phyloP scores from a whole-genome alignment of 2,113 vertebrate genomes.

The Gymnogyps californianus region DNA sequence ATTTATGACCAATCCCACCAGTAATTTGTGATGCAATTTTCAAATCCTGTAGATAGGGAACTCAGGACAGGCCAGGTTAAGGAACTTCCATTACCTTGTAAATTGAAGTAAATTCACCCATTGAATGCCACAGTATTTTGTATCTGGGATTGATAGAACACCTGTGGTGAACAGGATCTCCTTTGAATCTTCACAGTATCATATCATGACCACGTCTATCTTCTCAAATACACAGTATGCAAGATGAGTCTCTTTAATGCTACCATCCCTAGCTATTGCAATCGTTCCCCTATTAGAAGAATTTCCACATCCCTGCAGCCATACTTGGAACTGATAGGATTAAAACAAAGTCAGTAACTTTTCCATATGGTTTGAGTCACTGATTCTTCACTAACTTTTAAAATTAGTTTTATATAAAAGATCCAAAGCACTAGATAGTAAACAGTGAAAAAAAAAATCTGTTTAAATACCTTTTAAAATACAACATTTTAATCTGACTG shows the following conservation, averaged over 20 bases:
- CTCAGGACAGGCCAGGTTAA: neutral
- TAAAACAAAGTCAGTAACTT: neutral
- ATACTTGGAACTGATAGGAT: neutral
- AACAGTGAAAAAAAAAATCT: neutral
- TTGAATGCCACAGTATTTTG: neutral
- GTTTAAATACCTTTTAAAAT: neutral
- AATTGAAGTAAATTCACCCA: neutral
- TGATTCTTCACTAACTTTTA: neutral
- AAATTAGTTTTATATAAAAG: neutral
- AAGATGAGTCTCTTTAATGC: neutral
- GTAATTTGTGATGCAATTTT: neutral
- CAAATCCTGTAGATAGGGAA: neutral
- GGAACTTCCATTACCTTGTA: neutral
- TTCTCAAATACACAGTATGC: neutral
- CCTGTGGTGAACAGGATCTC: neutral
- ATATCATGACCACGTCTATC: fast-evolving
- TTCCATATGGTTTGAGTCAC: neutral
- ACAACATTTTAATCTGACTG: neutral
- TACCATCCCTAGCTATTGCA: neutral
- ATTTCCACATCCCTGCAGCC: neutral
- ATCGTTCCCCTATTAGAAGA: neutral
- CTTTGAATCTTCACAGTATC: neutral
- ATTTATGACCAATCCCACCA: neutral
- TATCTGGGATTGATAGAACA: neutral
- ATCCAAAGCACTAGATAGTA: neutral